These are phyloP conservation scores for rat (Rattus norvegicus) DNA, from an alignment of 2,113 vertebrate genomes.

Conservation along the genomic window DNA sequence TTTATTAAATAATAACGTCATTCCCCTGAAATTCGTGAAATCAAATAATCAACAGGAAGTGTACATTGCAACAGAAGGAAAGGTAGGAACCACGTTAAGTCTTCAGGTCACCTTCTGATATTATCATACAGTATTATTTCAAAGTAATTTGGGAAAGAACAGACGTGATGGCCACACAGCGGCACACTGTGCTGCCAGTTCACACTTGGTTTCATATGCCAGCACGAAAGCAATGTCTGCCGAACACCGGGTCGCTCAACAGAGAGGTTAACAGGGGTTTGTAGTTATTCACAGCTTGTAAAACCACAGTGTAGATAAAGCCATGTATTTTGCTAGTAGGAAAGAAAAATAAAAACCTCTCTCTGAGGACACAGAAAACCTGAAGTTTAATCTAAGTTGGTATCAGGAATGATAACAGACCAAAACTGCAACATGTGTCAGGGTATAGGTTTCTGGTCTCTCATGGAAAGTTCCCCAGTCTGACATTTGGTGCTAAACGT, in stretches of 20 bases:
- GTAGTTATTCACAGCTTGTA: neutral
- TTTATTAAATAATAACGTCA: neutral
- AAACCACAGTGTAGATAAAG: neutral
- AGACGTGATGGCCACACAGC: neutral
- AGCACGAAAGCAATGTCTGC: neutral
- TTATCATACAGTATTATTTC: neutral
- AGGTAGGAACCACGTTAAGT: neutral
- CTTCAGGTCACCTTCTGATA: neutral
- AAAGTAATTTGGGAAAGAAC: conserved; percentile 26
- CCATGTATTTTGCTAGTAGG: neutral
- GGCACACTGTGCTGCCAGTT: neutral
- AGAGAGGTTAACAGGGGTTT: neutral
- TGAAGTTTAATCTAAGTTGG: neutral
- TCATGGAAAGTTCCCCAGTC: neutral
- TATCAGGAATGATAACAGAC: neutral
- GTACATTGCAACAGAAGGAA: neutral
- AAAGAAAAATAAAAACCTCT: neutral
- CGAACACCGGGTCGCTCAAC: neutral
- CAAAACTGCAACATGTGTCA: neutral
- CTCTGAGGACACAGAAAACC: neutral
- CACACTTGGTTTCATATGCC: neutral
- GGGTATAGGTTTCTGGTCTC: neutral
- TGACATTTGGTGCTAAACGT: neutral
- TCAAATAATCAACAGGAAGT: neutral
- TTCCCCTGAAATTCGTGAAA: neutral